These are phyloP conservation scores for Keiferia lycopersicella DNA, from an alignment of 2,888 invertebrate species.

Conservation along the genomic window DNA sequence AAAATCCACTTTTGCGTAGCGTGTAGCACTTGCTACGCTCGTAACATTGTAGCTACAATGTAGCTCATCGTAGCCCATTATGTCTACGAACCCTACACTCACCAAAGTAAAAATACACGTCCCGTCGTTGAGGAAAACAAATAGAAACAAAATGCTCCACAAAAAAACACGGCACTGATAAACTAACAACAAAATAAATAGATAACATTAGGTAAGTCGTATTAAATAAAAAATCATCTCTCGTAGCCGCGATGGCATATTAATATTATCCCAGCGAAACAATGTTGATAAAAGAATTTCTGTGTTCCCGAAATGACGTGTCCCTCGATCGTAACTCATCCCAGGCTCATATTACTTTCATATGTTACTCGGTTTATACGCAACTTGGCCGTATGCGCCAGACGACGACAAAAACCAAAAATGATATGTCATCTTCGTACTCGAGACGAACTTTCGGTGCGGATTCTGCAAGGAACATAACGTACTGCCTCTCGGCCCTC, in stretches of 20 bases:
- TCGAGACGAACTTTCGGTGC: slow-evolving; percentile 23
- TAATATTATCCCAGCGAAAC: slow-evolving; percentile 52
- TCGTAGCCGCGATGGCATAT: slow-evolving; percentile 41
- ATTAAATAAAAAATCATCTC: slow-evolving; percentile 36
- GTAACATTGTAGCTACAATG: slow-evolving; percentile 3
- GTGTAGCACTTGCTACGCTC: slow-evolving; percentile 2
- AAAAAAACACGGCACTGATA: slow-evolving; percentile 1
- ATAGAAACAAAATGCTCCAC: neutral
- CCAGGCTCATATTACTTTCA: slow-evolving; percentile 56
- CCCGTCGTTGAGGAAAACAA: neutral
- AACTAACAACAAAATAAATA: slow-evolving; percentile 21
- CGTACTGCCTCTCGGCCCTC: slow-evolving; percentile 24
- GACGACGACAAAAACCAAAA: slow-evolving; percentile 50
- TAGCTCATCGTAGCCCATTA: neutral
- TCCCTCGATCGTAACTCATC: slow-evolving; percentile 64
- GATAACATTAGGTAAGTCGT: slow-evolving; percentile 19
- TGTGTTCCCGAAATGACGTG: slow-evolving; percentile 55
- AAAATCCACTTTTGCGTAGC: neutral
- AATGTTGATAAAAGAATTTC: slow-evolving; percentile 65
- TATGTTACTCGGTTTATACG: slow-evolving; percentile 50
- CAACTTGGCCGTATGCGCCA: slow-evolving; percentile 40
- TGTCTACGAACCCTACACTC: slow-evolving; percentile 1
- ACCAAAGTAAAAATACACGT: neutral
- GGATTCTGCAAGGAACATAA: slow-evolving; percentile 27
- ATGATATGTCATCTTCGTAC: slow-evolving; percentile 45